Evolutionary conservation across 2,113 vertebrate genomes (phyloP), one percentile per base, ranked within the genome.

Genomic region (Gymnorhina tibicen): DNA sequence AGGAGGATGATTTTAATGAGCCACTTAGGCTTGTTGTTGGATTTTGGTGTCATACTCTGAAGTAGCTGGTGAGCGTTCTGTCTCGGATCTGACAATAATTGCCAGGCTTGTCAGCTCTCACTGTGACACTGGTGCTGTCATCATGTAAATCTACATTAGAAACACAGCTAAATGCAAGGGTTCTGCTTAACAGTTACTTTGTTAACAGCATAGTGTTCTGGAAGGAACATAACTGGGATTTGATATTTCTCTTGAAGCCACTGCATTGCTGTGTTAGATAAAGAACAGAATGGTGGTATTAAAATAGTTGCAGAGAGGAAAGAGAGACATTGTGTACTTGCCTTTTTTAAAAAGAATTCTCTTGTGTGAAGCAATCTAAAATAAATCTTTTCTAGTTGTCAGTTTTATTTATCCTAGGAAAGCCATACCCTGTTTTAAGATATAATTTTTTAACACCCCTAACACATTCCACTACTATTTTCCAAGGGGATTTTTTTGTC

Each of bases 21-120:
- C 49, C 53, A 44, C 20, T 95, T 47, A 68, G 41, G 52, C 70
- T 94, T 85, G 32, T 78, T 87, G 42, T 79, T 90, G 78, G 60
- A 72, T 90, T 95, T 85, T 52, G 62, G 70, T 93, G 82, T 87
- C 95, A 52, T 28, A 44, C n/a, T 94, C 87, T 64, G 82, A 85
- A 76, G 92, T 32, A 93, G 87, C 78, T 95, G 70, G 74, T 85
- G 94, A 91, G 58, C 37, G 72, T 93, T 53, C 66, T 85, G 66
- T 85, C 92, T 95, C 4, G 6, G 58, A 68, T 87, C 33, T 91
- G 90, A 94, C 90, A 85, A 76, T 68, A 85, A 87, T 82, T 95
- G 78, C 79, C 67, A 94, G 85, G 53, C 87, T 53, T 87, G 87
- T 75, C 92, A 95, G 44, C 70, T 91, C 74, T 90, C 41, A 18